These are phyloP conservation scores for Oithona nana DNA, from an alignment of 2,888 invertebrate species.

Conservation along the genomic window DNA sequence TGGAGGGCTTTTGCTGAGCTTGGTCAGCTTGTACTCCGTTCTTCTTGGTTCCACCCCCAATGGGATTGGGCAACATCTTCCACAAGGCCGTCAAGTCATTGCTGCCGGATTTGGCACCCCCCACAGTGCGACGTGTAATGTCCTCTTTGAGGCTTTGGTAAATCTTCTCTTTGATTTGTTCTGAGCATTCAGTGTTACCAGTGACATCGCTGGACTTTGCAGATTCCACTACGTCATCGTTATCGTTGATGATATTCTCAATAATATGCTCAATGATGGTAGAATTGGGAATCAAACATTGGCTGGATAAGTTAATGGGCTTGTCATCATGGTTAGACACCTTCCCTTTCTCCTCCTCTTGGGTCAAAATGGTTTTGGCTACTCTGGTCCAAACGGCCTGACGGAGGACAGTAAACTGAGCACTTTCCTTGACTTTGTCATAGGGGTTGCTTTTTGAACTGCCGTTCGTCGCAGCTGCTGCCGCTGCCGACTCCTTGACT, in stretches of 20 bases:
- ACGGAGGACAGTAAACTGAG: not conserved
- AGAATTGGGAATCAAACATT: slow-evolving; percentile 4
- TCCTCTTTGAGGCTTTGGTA: slow-evolving; percentile 10
- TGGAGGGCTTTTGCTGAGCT: not conserved
- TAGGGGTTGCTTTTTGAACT: not conserved
- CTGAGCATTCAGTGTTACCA: not conserved
- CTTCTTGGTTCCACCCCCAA: not conserved
- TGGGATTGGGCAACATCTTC: slow-evolving; percentile 3
- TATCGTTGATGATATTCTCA: slow-evolving; percentile 8
- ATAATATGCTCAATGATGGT: slow-evolving; percentile 15
- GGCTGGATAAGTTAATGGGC: slow-evolving; percentile 11
- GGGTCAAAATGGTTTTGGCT: slow-evolving; percentile 7
- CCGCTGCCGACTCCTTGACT: not conserved
- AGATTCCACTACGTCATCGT: not conserved
- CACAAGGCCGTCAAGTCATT: slow-evolving; percentile 9
- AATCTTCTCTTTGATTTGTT: slow-evolving; percentile 12
- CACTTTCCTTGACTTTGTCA: slow-evolving; percentile 1
- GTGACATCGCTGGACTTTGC: not conserved
- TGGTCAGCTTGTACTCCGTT: not conserved
- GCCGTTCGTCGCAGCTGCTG: not conserved
- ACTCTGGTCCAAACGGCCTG: slow-evolving; percentile 13
- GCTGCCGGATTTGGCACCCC: not conserved
- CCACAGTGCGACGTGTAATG: not conserved
- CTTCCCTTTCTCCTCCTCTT: slow-evolving; percentile 16
- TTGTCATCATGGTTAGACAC: slow-evolving; percentile 30